These are phyloP conservation scores for Acipenser oxyrinchus DNA, from an alignment of 2,797 vertebrate genomes.

Conservation along the genomic window DNA sequence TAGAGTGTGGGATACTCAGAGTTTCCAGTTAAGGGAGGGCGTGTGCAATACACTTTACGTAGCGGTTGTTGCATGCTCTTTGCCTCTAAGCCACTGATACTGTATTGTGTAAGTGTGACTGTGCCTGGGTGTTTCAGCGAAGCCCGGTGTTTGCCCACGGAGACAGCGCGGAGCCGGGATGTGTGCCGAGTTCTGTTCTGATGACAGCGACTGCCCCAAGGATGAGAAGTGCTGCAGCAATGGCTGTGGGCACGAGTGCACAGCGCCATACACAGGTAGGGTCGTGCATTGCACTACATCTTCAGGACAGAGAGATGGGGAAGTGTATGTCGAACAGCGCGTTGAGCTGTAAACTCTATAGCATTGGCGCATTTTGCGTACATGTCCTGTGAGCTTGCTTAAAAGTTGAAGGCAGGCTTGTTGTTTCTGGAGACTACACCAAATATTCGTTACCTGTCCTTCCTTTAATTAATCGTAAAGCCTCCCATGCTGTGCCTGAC, in stretches of 20 bases:
- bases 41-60: too few relatives aligned
- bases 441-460: too few relatives aligned
- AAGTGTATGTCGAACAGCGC: too few relatives aligned
- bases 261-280: conserved; percentile 46
- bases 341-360: too few relatives aligned
- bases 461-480: too few relatives aligned
- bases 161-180: conserved; percentile 27
- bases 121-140: conserved; percentile 36
- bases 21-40: too few relatives aligned
- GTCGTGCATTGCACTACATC: not conserved
- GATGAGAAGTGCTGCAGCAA: conserved; percentile 61
- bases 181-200: conserved; percentile 46
- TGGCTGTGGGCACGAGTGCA: conserved; percentile 55
- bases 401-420: too few relatives aligned
- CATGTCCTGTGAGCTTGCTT: too few relatives aligned
- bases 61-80: not conserved
- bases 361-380: too few relatives aligned
- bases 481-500: not conserved
- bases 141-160: conserved; percentile 52
- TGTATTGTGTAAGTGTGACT: not conserved
- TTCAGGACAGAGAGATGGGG: too few relatives aligned
- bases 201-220: conserved; percentile 50
- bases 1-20: too few relatives aligned
- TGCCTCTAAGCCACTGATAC: not conserved
- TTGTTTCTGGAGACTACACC: too few relatives aligned